Conservation (phyloP, 1,140 invertebrate genomes). For the Xylocopa sonorina region DNA sequence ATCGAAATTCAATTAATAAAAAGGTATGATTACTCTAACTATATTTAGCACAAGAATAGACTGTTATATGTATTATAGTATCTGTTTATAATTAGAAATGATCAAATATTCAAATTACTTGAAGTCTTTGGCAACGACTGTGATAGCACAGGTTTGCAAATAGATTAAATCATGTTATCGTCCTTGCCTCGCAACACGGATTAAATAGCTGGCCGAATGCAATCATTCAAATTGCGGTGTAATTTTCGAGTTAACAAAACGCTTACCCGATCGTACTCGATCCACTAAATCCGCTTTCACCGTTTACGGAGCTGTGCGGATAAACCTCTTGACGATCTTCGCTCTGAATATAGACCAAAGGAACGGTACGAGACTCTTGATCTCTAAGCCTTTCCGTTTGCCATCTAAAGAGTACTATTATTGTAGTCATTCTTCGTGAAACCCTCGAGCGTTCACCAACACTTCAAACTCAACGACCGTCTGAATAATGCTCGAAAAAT, state of each 20-base stretch:
- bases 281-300: conserved; percentile 37
- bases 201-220: not conserved
- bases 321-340: conserved; percentile 31
- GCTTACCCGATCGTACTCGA: conserved; percentile 55
- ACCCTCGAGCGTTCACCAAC: not conserved
- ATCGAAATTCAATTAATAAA: no score
- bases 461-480: not conserved
- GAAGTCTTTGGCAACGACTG: not conserved
- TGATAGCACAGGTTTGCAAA: not conserved
- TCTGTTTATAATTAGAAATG: not conserved
- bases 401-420: conserved; percentile 22
- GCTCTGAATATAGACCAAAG: conserved; percentile 40
- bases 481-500: not conserved
- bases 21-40: not conserved
- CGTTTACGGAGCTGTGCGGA: conserved; percentile 4
- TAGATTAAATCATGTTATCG: no score
- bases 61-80: not conserved
- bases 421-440: not conserved
- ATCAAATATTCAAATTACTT: not conserved
- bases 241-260: conserved; percentile 5
- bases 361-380: conserved; percentile 33
- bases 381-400: conserved; percentile 32
- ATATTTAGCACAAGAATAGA: not conserved
- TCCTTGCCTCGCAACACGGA: not conserved
- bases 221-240: not conserved